These are phyloP conservation scores for Thunnus albacares DNA, from an alignment of 2,797 vertebrate genomes.

Conservation along the genomic window DNA sequence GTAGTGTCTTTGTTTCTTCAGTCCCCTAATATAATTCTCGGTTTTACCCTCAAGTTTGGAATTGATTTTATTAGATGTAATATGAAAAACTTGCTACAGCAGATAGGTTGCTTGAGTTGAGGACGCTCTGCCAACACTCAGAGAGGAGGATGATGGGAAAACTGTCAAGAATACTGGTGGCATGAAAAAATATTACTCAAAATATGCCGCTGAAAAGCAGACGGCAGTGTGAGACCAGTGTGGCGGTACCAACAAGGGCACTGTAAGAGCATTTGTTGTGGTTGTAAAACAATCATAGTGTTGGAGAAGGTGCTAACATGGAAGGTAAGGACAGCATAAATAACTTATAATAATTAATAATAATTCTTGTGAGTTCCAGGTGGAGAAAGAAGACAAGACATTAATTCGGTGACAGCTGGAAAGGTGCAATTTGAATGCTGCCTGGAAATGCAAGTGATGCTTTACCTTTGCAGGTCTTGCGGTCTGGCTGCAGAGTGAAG, in stretches of 20 bases:
- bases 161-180: constrained; percentile 46
- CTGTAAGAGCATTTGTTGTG: constrained; percentile 8
- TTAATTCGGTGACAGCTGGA: constrained; percentile 46
- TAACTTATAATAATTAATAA: constrained; percentile 12
- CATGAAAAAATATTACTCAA: constrained; percentile 47
- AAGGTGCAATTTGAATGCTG: constrained; percentile 33
- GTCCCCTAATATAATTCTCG: constrained; percentile 39
- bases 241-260: constrained; percentile 10
- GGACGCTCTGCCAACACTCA: constrained; percentile 32
- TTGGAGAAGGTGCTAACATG: constrained; percentile 4
- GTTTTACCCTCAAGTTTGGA: constrained; percentile 32
- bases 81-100: constrained; percentile 21
- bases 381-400: constrained; percentile 34
- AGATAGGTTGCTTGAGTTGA: constrained; percentile 38
- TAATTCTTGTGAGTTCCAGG: constrained; percentile 19
- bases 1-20: constrained; percentile 45
- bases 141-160: constrained; percentile 48
- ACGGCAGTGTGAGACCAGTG: constrained; percentile 4
- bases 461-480: constrained; percentile 98
- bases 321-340: not conserved
- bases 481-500: constrained; percentile 95
- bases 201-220: constrained; percentile 42
- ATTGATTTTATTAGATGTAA: constrained; percentile 47
- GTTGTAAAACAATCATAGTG: constrained; percentile 27
- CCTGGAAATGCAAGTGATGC: constrained; percentile 24